Base-by-base conservation (phyloP, 2,113 vertebrate species). In the Apodemus sylvaticus region DNA sequence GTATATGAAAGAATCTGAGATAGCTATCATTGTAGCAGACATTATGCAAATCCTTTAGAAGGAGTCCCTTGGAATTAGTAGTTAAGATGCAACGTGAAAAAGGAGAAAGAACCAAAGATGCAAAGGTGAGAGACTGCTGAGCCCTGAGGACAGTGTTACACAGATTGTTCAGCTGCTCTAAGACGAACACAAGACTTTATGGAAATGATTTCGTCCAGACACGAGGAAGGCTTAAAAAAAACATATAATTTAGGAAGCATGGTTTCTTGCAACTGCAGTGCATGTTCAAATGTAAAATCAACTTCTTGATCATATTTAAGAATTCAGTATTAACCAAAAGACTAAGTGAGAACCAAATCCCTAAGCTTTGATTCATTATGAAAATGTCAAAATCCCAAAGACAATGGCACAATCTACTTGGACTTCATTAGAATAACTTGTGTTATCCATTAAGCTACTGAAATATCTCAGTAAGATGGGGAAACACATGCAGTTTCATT, bases 281-380 rank as follows among this genome's bases (percentile, higher is more conserved):
- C 91, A 7, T 36, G 2, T 36, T 95, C 51, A 88, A 96, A 95
- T 90, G 92, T 58, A 90, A 96, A 96, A 95, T 94, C 53, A 92
- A 26, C 31, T 73, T 94, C 86, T 78, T 78, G 92, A 81, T 96
- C 71, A 91, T 10, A 81, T 87, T 95, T n/a, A 90, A 86, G 7
- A 86, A 94, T 71, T 91, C 77, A 93, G 86, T 93, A 34, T 20
- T 90, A 60, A 78, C 39, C 66, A 95, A 94, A 95, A 96, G 42
- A 78, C 22, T 68, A 93, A 73, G 29, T 81, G 85, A 95, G 22
- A 93, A 74, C 66, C 78, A 51, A 77, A 91, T 90, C 20, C 31
- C 55, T 55, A 96, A 92, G 94, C 90, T 93, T 91, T 79, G 88
- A 71, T 96, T 95, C 96, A 96, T 97, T 96, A 93, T 74, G 62